Base-by-base conservation (phyloP, 2,113 vertebrate species). In the Ctenodactylus gundi region DNA sequence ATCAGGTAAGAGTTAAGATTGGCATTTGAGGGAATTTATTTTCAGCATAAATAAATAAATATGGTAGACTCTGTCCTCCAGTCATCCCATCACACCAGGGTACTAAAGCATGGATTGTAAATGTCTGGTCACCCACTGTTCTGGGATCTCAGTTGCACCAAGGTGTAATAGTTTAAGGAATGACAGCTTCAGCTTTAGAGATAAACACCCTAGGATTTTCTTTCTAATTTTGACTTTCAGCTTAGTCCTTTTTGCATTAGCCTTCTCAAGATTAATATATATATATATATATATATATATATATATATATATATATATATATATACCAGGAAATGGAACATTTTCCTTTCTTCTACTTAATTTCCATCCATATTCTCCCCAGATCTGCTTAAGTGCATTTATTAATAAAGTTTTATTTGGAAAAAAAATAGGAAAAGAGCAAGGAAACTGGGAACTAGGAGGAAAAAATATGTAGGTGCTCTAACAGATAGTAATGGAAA, bases 101-200 rank as follows among this genome's bases (percentile, higher is more conserved):
- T 34, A 60, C 51, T 88, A 87, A 80, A 91, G 90, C 62, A 21
- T 72, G 72, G 82, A 49, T 6, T 88, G 41, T 46, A 83, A 75
- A n/a, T 34, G 31, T 21, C 31, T 68, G 31, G n/a, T 2, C 58
- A 8, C 81, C 93, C 53, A 70, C 81, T 86, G 82, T 80, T 70
- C 88, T 34, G 82, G 82, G 88, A 70, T 72, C 77, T 83, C 57
- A 51, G 31, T 27, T 8, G 34, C 6, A 80, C 77, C 53, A 80
- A 67, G 68, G 7, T 57, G 68, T 72, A 70, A 29, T 78, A 75
- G 78, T 96, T 84, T 83, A 49, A 90, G 58, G 88, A 80, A 90
- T 86, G 95, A 95, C 67, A 88, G 51, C 62, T 25, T 90, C 29
- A 21, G n/a, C 21, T 83, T 83, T 31, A 78, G 21, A 80, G 21